A percentile compares a stretch with the other conserved stretches of the same genome.
These are phyloP conservation scores for Platanista minor DNA, from an alignment of 2,113 vertebrate genomes.

Conservation along the genomic window DNA sequence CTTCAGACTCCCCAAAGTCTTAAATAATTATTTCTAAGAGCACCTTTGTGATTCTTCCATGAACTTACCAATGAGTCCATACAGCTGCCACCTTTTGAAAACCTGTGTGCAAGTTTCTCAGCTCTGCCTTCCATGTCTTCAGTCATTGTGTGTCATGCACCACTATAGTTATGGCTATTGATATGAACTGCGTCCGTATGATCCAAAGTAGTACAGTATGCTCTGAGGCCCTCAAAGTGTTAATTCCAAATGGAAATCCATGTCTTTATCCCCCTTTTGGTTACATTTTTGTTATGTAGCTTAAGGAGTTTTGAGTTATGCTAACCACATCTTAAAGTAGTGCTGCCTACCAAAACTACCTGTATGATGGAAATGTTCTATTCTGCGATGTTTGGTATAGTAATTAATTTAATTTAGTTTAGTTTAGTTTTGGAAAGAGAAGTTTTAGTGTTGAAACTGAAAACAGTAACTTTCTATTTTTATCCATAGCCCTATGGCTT, in stretches of 20 bases:
- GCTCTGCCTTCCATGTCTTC: rapidly evolving
- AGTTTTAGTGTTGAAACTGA: background rate
- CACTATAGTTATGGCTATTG: background rate
- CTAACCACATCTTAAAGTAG: background rate
- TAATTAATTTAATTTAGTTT: background rate
- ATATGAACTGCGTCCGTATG: background rate
- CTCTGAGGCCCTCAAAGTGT: background rate
- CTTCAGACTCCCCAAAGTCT: background rate
- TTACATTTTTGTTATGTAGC: background rate
- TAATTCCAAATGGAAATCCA: background rate
- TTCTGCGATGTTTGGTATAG: background rate
- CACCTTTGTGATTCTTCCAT: background rate
- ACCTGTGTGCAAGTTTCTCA: background rate
- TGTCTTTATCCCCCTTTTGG: background rate
- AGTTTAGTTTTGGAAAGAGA: background rate
- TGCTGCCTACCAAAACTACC: background rate
- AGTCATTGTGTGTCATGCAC: background rate
- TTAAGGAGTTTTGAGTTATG: background rate
- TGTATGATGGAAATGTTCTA: background rate
- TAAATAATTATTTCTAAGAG: background rate
- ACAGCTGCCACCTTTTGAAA: background rate
- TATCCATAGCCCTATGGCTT: background rate
- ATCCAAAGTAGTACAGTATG: background rate
- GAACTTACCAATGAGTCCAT: background rate
- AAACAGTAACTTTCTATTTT: background rate